Conservation (phyloP, 2,888 invertebrate genomes). For the Unio pictorum region DNA sequence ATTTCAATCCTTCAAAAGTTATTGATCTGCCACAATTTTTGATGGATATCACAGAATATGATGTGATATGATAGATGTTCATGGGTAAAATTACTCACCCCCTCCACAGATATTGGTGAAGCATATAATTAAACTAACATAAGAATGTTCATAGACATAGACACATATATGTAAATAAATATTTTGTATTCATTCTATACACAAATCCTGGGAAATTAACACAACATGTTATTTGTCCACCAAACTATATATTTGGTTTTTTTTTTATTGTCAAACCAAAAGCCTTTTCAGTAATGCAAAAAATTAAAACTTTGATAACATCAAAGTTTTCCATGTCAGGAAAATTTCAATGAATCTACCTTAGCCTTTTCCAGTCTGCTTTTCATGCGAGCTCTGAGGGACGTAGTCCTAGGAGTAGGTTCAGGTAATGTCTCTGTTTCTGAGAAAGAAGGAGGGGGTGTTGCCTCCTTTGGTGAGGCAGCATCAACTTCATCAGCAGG, state of each 20-base stretch:
- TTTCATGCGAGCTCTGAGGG: slow-evolving; percentile 50
- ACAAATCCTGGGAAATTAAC: too few species aligned
- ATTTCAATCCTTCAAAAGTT: too few species aligned
- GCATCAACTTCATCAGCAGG: slow-evolving; percentile 16
- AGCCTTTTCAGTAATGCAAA: neutral
- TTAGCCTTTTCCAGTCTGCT: slow-evolving; percentile 55
- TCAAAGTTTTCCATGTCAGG: neutral
- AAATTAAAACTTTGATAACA: neutral
- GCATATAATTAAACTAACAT: too few species aligned
- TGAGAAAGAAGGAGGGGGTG: slow-evolving; percentile 9
- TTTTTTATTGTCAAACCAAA: too few species aligned
- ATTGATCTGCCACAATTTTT: too few species aligned
- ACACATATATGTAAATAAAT: too few species aligned
- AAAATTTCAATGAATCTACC: slow-evolving; percentile 26
- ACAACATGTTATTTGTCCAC: neutral
- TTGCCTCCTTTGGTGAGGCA: slow-evolving; percentile 16
- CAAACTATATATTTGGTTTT: neutral
- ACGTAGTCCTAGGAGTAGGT: slow-evolving; percentile 36
- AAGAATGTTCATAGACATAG: too few species aligned
- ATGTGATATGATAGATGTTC: too few species aligned
- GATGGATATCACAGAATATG: too few species aligned
- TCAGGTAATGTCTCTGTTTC: slow-evolving; percentile 8
- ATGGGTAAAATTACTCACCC: too few species aligned
- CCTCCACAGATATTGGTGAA: too few species aligned
- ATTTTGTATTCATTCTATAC: too few species aligned